Percentiles rank a stretch among this genome's conserved stretches.
Evolutionary conservation across 2,113 vertebrate genomes (phyloP).

Genomic region (Triplophysa dalaica): DNA sequence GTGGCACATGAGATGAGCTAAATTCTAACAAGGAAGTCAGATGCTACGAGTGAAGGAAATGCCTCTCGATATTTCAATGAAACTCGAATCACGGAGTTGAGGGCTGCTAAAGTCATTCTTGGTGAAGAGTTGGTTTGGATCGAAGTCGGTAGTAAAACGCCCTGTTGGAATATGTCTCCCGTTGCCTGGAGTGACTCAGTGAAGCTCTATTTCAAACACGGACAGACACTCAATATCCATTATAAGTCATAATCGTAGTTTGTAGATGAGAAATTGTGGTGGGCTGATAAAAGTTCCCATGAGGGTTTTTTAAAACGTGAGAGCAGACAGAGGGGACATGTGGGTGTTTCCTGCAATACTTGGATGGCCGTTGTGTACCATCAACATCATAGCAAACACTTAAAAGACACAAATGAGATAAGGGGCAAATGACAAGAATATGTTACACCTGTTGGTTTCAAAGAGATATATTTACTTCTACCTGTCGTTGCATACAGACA

Average conservation of each 20-base stretch:
- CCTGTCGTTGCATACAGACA: too few species aligned
- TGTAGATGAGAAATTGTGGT: slow-evolving; percentile 7
- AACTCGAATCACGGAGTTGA: neutral
- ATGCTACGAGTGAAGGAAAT: neutral
- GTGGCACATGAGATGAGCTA: slow-evolving; percentile 48
- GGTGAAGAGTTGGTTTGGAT: neutral
- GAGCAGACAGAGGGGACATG: neutral
- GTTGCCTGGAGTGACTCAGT: slow-evolving; percentile 39
- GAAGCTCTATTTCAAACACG: slow-evolving; percentile 25
- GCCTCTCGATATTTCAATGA: neutral
- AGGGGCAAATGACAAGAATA: neutral
- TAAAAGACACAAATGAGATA: neutral
- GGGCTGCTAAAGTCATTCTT: slow-evolving; percentile 11
- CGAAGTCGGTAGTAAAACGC: slow-evolving; percentile 26
- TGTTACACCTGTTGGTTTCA: neutral
- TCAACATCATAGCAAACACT: neutral
- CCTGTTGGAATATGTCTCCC: neutral
- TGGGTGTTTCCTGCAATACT: slow-evolving; percentile 22
- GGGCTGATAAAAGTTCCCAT: slow-evolving; percentile 14
- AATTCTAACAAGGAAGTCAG: neutral
- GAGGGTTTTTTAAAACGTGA: slow-evolving; percentile 10
- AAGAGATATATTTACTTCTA: too few species aligned
- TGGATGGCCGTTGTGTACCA: neutral
- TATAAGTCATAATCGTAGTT: slow-evolving; percentile 22
- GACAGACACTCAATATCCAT: neutral